Evolutionary conservation across 2,797 vertebrate species (phyloP), one percentile per base, ranked within the genome.

Genomic region (Anabas testudineus): DNA sequence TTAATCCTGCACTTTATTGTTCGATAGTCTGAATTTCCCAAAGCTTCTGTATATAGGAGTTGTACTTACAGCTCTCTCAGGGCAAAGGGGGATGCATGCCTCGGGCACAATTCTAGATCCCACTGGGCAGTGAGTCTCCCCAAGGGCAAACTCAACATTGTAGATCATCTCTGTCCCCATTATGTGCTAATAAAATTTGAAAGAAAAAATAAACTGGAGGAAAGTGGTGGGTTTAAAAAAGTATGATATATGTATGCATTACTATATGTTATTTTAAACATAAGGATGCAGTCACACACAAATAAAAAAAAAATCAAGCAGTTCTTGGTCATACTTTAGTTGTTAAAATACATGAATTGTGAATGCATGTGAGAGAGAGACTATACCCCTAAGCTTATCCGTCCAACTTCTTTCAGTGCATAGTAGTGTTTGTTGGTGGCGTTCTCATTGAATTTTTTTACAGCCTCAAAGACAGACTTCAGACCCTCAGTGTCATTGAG

Each of bases 61-160:
- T 52, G 0, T 47, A 71, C 85, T 83, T 63, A 83, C 85, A 34
- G 85, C 83, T 83, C 78, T 77, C 51, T 78, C 39, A n/a, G 64
- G 39, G 32, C 80, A 83, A 1, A 82, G 46, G 0, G 76, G 71
- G 12, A 0, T 5, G 28, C 85, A 87, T 2, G 5, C 65, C 10
- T 42, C 15, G 7, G 3, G 19, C 4, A 0, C 0, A 3, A 80
- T 81, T 48, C 0, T 80, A 26, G 73, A 10, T 5, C 3, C 22
- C 19, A 0, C 0, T 7, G 32, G 64, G 15, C 85, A 87, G 7
- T 0, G 6, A 13, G 3, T 71, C 68, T 85, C 83, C 60, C 80
- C 71, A 8, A 87, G n/a, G 7, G 0, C 53, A 6, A 78, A 59
- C 10, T 85, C 61, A 13, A 22, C 0, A 2, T 1, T 22, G 43